A percentile compares a stretch with the other conserved stretches of the same genome.
These are phyloP conservation scores for Phoenicopterus ruber DNA, from an alignment of 2,113 vertebrate species.

Conservation along the genomic window DNA sequence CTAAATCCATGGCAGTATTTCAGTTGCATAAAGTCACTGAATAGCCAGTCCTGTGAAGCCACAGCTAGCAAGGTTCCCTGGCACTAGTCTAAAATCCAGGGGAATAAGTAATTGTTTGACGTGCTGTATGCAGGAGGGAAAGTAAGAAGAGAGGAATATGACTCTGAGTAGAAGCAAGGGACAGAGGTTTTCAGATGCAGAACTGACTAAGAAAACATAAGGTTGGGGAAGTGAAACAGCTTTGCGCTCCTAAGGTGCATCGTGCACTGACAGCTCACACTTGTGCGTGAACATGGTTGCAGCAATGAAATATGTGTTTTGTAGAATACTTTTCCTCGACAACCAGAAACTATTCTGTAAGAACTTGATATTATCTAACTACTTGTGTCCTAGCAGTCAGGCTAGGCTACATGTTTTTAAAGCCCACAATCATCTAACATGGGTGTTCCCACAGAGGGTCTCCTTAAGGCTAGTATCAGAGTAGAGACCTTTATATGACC, in stretches of 20 bases:
- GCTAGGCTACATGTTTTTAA: not conserved
- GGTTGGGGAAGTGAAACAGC: not conserved
- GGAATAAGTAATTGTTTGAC: not conserved
- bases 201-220: not conserved
- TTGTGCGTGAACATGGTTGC: not conserved
- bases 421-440: not conserved
- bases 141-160: not conserved
- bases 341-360: not conserved
- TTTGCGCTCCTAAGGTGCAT: not conserved
- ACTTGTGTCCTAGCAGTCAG: not conserved
- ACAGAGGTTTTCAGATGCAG: not conserved
- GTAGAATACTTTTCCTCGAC: not conserved
- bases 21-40: not conserved
- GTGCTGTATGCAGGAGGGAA: not conserved
- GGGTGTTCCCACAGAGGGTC: not conserved
- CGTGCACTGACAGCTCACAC: not conserved
- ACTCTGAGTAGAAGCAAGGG: not conserved
- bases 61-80: not conserved
- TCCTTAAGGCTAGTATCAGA: not conserved
- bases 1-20: not conserved
- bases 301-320: not conserved
- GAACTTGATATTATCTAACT: not conserved
- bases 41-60: not conserved
- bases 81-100: not conserved
- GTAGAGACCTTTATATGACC: not conserved